Evolutionary conservation across 2,888 invertebrate species (phyloP).

Genomic region (Subacronicta megacephala): DNA sequence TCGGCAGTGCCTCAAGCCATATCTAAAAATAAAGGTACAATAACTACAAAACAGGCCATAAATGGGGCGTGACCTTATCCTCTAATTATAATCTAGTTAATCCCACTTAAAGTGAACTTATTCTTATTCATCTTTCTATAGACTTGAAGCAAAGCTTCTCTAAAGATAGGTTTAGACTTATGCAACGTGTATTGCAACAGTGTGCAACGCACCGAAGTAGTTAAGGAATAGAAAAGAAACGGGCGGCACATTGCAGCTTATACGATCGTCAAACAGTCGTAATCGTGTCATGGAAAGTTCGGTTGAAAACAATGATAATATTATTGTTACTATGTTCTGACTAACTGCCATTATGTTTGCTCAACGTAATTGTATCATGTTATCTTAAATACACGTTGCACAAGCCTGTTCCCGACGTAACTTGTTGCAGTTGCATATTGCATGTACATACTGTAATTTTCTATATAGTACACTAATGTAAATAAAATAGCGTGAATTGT

Average conservation of each 20-base stretch:
- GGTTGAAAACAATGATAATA: slow-evolving; percentile 12
- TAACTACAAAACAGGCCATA: slow-evolving; percentile 21
- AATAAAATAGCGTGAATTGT: slow-evolving; percentile 51
- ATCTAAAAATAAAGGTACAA: slow-evolving; percentile 24
- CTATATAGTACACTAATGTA: slow-evolving; percentile 44
- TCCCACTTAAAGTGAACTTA: slow-evolving; percentile 40
- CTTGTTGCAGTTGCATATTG: slow-evolving; percentile 33
- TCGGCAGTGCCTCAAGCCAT: slow-evolving; percentile 37
- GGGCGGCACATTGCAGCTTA: slow-evolving; percentile 8
- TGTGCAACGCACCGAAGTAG: slow-evolving; percentile 1
- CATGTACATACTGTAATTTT: slow-evolving; percentile 39
- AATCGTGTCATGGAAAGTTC: slow-evolving; percentile 14
- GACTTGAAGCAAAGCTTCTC: slow-evolving; percentile 45
- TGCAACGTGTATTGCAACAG: slow-evolving; percentile 32
- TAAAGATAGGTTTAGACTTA: slow-evolving; percentile 31
- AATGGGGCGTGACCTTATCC: slow-evolving; percentile 30
- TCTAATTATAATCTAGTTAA: slow-evolving; percentile 40
- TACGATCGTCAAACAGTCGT: slow-evolving; percentile 1
- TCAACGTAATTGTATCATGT: slow-evolving; percentile 6
- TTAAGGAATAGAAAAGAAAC: slow-evolving; percentile 3
- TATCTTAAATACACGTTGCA: slow-evolving; percentile 39
- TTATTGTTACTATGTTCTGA: slow-evolving; percentile 21
- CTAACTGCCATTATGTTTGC: slow-evolving; percentile 10
- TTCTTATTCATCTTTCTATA: slow-evolving; percentile 34
- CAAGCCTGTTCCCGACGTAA: slow-evolving; percentile 26